Conservation (phyloP, 2,113 vertebrate genomes). For the Sprattus sprattus region DNA sequence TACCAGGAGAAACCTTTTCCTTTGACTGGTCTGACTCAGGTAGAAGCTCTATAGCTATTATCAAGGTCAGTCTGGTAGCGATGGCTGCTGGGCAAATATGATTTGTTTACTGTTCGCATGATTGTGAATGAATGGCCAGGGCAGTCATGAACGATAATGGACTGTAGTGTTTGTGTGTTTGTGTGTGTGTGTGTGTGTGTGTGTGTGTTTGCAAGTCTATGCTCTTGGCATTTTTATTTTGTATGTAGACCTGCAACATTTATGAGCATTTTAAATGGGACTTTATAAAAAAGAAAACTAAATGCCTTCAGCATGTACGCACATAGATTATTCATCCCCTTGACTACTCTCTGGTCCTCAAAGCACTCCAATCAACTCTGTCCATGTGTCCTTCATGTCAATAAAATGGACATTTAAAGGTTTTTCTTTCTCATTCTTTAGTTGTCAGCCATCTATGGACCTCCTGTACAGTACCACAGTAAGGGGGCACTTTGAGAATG, state of each 20-base stretch:
- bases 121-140: not conserved
- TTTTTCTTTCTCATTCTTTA: not conserved
- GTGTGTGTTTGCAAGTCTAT: not conserved
- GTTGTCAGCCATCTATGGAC: not conserved
- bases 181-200: constrained; percentile 20
- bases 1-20: not conserved
- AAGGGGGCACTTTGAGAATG: not conserved
- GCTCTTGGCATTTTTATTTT: constrained; percentile 22
- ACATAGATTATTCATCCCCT: constrained; percentile 44
- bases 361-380: not conserved
- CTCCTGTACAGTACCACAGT: not conserved
- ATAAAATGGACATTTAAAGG: not conserved
- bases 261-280: constrained; percentile 47
- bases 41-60: not conserved
- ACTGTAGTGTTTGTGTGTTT: not conserved
- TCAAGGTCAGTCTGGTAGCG: not conserved
- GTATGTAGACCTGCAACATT: constrained; percentile 44
- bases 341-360: not conserved
- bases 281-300: constrained; percentile 37
- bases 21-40: not conserved
- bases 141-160: not conserved
- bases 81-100: not conserved
- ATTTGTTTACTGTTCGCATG: not conserved
- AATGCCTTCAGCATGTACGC: constrained; percentile 34
- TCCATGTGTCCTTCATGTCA: not conserved